phyloP scores from a whole-genome alignment of 1,140 invertebrate genomes.

The Cotesia chilonis region DNA sequence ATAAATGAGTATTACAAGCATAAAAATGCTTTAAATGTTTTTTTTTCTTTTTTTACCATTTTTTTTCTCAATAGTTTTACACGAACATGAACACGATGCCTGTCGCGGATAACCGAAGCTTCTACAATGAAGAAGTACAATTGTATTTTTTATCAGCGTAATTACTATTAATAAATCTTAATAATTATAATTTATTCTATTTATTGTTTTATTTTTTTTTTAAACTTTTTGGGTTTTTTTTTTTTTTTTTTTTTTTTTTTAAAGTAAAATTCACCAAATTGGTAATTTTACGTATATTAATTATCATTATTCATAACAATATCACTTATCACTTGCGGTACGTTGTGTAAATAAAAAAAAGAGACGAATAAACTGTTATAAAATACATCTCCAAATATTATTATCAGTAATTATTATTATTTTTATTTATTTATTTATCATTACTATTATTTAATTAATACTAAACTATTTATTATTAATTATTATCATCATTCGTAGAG shows the following conservation, averaged over 20 bases:
- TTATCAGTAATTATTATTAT: constrained; percentile 55
- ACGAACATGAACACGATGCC: constrained; percentile 62
- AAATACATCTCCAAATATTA: constrained; percentile 67
- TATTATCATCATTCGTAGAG: constrained; percentile 6
- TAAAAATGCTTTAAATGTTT: constrained; percentile 47
- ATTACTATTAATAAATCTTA: constrained; percentile 28
- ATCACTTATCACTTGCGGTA: constrained; percentile 66
- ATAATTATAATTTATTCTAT: neutral
- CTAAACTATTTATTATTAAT: constrained; percentile 8
- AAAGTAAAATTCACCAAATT: constrained; percentile 20
- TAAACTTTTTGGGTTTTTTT: constrained; percentile 31
- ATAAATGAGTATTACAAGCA: constrained; percentile 67
- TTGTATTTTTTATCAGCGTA: constrained; percentile 40
- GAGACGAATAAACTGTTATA: constrained; percentile 65
- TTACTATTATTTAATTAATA: constrained; percentile 39
- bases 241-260: constrained; percentile 19
- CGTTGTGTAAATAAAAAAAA: constrained; percentile 63
- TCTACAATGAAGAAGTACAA: constrained; percentile 61
- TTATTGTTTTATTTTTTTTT: constrained; percentile 32
- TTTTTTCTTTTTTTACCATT: constrained; percentile 37
- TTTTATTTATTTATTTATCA: constrained; percentile 23
- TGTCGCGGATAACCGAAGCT: constrained; percentile 65
- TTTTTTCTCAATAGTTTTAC: constrained; percentile 35
- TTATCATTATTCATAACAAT: constrained; percentile 62
- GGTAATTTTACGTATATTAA: constrained; percentile 38